Conservation (phyloP, 1,140 invertebrate species). For the Chrysomallon squamiferum region DNA sequence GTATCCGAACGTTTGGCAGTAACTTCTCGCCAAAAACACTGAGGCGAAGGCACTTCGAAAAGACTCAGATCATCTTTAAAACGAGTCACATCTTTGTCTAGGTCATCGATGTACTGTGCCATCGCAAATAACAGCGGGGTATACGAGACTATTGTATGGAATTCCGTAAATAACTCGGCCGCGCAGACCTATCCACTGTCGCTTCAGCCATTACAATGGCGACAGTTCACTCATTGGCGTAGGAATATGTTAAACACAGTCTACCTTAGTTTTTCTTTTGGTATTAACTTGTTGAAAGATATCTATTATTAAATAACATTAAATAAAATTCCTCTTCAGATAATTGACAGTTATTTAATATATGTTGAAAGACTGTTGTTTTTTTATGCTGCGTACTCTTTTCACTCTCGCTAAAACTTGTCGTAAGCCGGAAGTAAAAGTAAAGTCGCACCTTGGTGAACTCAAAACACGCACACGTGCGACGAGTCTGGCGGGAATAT, state of each 20-base stretch:
- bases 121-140: conserved; percentile 17
- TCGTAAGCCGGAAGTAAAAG: conserved; percentile 4
- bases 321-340: no score
- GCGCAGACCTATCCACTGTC: conserved; percentile 4
- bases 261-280: background rate
- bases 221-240: conserved; percentile 17
- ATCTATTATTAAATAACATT: background rate
- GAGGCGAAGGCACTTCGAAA: conserved; percentile 42
- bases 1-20: conserved; percentile 45
- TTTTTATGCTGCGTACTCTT: background rate
- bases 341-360: no score
- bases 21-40: conserved; percentile 28
- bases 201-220: conserved; percentile 11
- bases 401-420: background rate
- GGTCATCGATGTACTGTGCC: conserved; percentile 36
- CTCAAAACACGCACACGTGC: no score
- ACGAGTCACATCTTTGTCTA: conserved; percentile 40
- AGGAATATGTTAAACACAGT: conserved; percentile 1
- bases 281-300: background rate
- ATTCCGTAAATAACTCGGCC: conserved; percentile 9
- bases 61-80: conserved; percentile 46
- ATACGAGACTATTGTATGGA: conserved; percentile 4
- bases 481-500: no score
- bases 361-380: no score
- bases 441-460: background rate